Base-by-base conservation (phyloP, 2,797 vertebrate species). In the Danio kyathit region DNA sequence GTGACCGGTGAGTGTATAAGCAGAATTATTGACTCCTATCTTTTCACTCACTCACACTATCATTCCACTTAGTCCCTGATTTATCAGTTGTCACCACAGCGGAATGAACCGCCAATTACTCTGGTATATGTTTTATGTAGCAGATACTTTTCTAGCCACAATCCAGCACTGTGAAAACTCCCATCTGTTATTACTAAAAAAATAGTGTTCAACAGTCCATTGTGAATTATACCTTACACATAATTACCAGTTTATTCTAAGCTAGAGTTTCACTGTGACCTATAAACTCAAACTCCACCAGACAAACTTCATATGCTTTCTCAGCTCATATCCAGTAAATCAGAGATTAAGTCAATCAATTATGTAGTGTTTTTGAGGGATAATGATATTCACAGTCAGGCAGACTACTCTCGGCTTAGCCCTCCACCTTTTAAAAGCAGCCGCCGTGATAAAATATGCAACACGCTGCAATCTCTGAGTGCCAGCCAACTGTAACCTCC, bases 401-500 rank as follows among this genome's bases (percentile, higher is more conserved):
- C 60, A 64, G 49, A 81, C 54, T 41, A 38, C 74, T 65, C 21
- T 21, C 70, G 13, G 48, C 49, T 80, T 43, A 70, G 19, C 49
- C 52, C 54, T n/a, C 17, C 40, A 71, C 54, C 61, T 80, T 64
- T 75, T 65, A 71, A 73, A 56, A 60, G 56, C 74, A 71, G 44
- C 17, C 54, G 43, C 69, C 10, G 52, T 70, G 72, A 48, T 79
- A 79, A 80, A 88, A 88, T 81, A 89, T 84, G 86, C 88, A 74
- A 82, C 76, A 73, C 73, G 81, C 84, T 87, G 86, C 82, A 81
- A 85, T 87, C 82, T 85, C 80, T 49, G 19, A 60, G 80, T 85
- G 80, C 70, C 76, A 71, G 79, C 74, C 75, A 74, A 84, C 80
- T 56, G 75, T 91, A 91, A 89, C 88, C 89, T 90, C 85, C 76